A percentile compares a stretch with the other conserved stretches of the same genome.
Evolutionary conservation across 2,888 invertebrate species (phyloP).

Genomic region (Andrena bicolor): DNA sequence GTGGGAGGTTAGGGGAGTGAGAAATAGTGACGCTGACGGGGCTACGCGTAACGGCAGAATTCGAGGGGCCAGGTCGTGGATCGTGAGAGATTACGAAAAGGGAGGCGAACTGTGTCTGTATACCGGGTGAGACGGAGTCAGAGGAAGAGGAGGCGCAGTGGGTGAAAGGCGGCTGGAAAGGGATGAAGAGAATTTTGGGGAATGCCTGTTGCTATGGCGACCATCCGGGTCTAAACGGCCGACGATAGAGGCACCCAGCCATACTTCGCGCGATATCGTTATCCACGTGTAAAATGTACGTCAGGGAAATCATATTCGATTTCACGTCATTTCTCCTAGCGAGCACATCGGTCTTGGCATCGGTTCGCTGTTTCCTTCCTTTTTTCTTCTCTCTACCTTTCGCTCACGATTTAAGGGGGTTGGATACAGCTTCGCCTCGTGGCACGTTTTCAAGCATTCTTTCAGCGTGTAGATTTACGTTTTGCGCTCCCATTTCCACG

Average conservation of each 20-base stretch:
- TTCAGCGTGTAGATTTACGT: conserved; percentile 1
- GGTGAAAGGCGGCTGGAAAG: conserved; percentile 57
- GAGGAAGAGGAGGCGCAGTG: conserved; percentile 4
- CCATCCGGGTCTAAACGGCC: conserved; percentile 83
- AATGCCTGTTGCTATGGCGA: conserved; percentile 84
- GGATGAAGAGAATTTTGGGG: conserved; percentile 80
- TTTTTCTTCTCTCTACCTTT: conserved; percentile 9
- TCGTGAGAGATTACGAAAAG: conserved; percentile 45
- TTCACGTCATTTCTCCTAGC: conserved; percentile 29
- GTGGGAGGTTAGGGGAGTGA: conserved; percentile 27
- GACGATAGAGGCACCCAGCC: conserved; percentile 72
- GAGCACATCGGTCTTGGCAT: conserved; percentile 28
- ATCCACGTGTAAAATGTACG: conserved; percentile 66
- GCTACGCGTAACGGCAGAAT: not conserved
- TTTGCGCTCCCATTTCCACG: conserved; percentile 27
- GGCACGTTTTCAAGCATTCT: conserved; percentile 34
- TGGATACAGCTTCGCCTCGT: conserved; percentile 6
- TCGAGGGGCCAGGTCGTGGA: conserved; percentile 22
- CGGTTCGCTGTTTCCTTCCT: conserved; percentile 1
- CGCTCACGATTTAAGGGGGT: conserved; percentile 11
- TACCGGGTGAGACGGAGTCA: conserved; percentile 15
- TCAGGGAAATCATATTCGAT: conserved; percentile 60
- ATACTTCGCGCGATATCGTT: conserved; percentile 75
- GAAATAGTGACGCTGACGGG: conserved; percentile 3
- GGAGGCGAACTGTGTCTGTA: conserved; percentile 4